Evolutionary conservation across 2,888 invertebrate genomes (phyloP).

Genomic region (Parnassius mnemosyne): DNA sequence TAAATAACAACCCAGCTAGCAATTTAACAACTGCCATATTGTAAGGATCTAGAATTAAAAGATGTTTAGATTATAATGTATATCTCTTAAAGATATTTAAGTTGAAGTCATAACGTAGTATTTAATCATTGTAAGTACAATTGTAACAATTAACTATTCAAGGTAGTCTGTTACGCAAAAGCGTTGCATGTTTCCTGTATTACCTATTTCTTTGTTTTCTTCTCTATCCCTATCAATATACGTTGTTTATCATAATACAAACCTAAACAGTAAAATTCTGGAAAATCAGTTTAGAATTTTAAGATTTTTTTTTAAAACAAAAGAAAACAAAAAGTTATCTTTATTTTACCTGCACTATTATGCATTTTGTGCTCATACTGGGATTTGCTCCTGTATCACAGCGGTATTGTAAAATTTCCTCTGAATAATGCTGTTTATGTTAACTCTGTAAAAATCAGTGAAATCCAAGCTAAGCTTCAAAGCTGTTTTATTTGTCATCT

Average conservation of each 20-base stretch:
- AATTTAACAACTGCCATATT: constrained; percentile 79
- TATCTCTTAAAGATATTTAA: constrained; percentile 55
- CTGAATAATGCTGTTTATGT: no score
- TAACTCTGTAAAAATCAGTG: no score
- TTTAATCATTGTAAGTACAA: constrained; percentile 73
- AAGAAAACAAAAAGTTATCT: no score
- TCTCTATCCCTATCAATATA: background rate
- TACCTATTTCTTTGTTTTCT: background rate
- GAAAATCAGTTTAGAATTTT: no score
- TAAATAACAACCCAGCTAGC: constrained; percentile 74
- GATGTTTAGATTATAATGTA: constrained; percentile 50
- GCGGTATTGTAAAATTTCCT: no score
- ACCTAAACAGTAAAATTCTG: background rate
- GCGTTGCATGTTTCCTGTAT: background rate
- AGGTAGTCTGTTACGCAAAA: constrained; percentile 29
- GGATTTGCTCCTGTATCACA: no score
- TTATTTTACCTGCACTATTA: no score
- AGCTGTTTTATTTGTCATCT: no score
- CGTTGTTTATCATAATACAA: background rate
- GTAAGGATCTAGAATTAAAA: constrained; percentile 70
- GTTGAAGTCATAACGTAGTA: constrained; percentile 79
- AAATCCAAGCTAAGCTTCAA: no score
- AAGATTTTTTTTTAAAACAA: no score
- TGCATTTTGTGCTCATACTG: no score
- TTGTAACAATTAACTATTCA: constrained; percentile 39